Base-by-base conservation (phyloP, 2,113 vertebrate genomes). In the Marmota monax region DNA sequence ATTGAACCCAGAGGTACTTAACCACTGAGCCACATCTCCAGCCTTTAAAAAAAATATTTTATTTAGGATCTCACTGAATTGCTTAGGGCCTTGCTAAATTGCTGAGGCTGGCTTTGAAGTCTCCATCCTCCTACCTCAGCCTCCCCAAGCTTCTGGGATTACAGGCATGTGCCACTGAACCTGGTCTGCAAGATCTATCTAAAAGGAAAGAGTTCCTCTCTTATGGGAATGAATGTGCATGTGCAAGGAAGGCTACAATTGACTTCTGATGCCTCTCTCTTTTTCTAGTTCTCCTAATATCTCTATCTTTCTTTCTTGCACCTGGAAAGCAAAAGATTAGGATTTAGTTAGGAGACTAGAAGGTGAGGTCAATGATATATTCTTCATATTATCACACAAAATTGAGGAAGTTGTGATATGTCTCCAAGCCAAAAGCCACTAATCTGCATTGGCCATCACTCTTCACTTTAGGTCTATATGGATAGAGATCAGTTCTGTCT, bases 281-380 rank as follows among this genome's bases (percentile, higher is more conserved):
- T 22, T 8, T 1, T 25, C 7, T 2, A 0, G 34, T 34, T 61
- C 25, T 42, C 48, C 9, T 10, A 5, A 6, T 1, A 91, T 34
- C 87, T 45, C 12, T 93, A 9, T 74, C 92, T 94, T 72, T 93
- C 58, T 90, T 77, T 51, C 4, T 79, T 86, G 4, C 18, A 63
- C 13, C 5, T 27, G 0, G 12, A 93, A 93, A 58, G 5, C 34
- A 88, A 70, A 86, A 27, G 18, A 65, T 67, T 69, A 84, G 27
- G 22, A 96, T 4, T 22, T 78, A 87, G n/a, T 72, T 56, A 53
- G 20, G 83, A 83, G 34, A 84, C 12, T 23, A 84, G 45, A 65
- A 84, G 29, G 34, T 96, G 67, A 96, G 93, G 72, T 93, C 48
- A 96, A 96, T 17, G 18, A 39, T 76, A 2, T 29, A 53, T 74